Conservation (phyloP, 2,797 vertebrate genomes). For the Podarcis lilfordi region DNA sequence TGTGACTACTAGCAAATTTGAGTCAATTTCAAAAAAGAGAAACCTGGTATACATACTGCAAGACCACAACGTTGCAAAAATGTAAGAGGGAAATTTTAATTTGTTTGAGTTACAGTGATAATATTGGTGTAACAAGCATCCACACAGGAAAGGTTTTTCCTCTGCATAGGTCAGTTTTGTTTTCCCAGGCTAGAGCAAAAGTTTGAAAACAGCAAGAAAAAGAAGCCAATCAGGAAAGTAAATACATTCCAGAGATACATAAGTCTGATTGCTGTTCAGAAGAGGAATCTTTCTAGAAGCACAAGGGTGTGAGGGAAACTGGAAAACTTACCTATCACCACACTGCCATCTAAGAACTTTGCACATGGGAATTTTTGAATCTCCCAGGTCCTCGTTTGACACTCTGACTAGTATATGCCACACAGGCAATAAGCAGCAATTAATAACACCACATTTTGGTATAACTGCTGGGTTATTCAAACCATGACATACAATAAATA, state of each 20-base stretch:
- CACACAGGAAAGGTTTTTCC: not conserved
- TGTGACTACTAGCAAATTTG: not conserved
- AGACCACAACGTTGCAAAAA: not conserved
- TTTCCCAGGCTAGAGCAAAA: not conserved
- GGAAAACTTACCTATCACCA: not conserved
- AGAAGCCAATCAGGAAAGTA: not conserved
- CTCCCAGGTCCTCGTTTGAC: not conserved
- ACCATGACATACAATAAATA: constrained; percentile 51
- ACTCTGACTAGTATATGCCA: too few species aligned
- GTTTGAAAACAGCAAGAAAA: not conserved
- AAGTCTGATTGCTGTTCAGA: not conserved
- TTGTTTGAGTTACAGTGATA: constrained; percentile 2
- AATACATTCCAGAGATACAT: not conserved
- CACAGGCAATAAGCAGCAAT: not conserved
- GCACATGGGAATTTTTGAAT: not conserved
- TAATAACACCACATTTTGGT: constrained; percentile 25
- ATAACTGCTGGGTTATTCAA: constrained; percentile 10
- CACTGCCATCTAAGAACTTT: not conserved
- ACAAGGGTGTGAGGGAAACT: not conserved
- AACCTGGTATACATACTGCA: not conserved
- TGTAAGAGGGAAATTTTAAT: not conserved
- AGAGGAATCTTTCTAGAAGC: not conserved
- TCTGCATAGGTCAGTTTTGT: not conserved
- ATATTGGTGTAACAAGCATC: not conserved
- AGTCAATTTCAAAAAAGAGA: not conserved